Percentiles rank a stretch among this genome's conserved stretches.
Evolutionary conservation across 2,797 vertebrate genomes (phyloP).

Genomic region (Sebastes oblongus): DNA sequence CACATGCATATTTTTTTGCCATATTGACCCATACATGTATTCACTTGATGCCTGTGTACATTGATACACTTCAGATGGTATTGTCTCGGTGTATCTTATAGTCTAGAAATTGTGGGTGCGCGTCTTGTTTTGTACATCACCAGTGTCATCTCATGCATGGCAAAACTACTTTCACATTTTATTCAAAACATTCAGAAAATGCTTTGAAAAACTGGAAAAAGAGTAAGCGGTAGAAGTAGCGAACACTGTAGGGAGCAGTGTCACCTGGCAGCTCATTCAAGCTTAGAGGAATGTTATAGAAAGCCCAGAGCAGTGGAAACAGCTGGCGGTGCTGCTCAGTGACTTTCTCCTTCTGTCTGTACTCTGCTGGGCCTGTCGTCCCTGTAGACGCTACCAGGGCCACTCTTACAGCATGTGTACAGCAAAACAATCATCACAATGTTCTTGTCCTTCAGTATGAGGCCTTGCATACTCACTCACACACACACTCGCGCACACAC

Average conservation of each 20-base stretch:
- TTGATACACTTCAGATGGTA: neutral
- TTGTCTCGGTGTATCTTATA: neutral
- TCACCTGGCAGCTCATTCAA: slow-evolving; percentile 70
- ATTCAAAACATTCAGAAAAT: slow-evolving; percentile 22
- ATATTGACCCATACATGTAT: neutral
- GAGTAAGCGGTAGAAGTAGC: slow-evolving; percentile 8
- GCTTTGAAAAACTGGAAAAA: slow-evolving; percentile 8
- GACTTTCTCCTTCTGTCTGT: slow-evolving; percentile 61
- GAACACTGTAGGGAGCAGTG: slow-evolving; percentile 44
- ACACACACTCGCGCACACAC: neutral
- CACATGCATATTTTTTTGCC: neutral
- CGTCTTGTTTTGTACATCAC: neutral
- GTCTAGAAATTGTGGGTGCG: neutral
- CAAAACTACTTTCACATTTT: slow-evolving; percentile 9
- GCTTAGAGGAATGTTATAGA: slow-evolving; percentile 69
- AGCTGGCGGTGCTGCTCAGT: slow-evolving; percentile 65
- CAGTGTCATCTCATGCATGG: neutral
- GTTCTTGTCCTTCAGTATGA: slow-evolving; percentile 58
- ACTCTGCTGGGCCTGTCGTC: slow-evolving; percentile 43
- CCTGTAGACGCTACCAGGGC: slow-evolving; percentile 56
- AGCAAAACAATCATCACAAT: slow-evolving; percentile 62
- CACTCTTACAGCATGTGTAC: slow-evolving; percentile 58
- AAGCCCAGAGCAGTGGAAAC: slow-evolving; percentile 66
- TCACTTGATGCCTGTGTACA: neutral
- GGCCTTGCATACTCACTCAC: slow-evolving; percentile 11